Conservation (phyloP, 2,113 vertebrate genomes). For the Neotragus pygmaeus region DNA sequence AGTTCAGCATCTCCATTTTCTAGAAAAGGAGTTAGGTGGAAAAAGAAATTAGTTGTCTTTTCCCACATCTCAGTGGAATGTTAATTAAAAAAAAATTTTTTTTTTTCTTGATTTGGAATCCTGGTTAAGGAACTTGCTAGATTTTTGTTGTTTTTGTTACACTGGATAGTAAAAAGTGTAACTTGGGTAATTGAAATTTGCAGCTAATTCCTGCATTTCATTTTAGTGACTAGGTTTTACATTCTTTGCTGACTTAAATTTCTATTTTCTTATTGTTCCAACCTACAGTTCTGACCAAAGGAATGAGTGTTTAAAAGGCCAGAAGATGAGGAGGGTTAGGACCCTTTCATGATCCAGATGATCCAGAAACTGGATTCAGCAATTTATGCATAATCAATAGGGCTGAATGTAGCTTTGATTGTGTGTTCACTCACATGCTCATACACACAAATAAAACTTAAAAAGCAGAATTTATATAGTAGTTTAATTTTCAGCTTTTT, state of each 20-base stretch:
- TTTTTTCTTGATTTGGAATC: background rate
- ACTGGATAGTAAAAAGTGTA: background rate
- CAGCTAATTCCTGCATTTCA: background rate
- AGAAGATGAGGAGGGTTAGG: background rate
- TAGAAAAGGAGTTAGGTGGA: background rate
- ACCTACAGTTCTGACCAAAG: background rate
- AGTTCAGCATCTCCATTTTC: background rate
- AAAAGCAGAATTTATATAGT: background rate
- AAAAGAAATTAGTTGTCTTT: background rate
- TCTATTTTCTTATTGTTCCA: slow-evolving; percentile 5
- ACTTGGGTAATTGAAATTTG: background rate
- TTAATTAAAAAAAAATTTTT: background rate
- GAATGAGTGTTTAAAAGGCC: background rate
- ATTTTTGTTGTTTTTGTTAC: background rate
- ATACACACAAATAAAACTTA: background rate
- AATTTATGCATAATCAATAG: background rate
- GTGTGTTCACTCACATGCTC: background rate
- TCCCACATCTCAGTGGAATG: background rate
- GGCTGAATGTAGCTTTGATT: background rate
- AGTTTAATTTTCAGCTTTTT: slow-evolving; percentile 16
- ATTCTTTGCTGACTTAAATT: background rate
- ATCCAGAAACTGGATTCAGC: background rate
- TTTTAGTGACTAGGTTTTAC: background rate
- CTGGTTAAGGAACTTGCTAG: background rate
- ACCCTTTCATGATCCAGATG: background rate